phyloP scores from a whole-genome alignment of 2,888 invertebrate species.

The Nasonia oneida region DNA sequence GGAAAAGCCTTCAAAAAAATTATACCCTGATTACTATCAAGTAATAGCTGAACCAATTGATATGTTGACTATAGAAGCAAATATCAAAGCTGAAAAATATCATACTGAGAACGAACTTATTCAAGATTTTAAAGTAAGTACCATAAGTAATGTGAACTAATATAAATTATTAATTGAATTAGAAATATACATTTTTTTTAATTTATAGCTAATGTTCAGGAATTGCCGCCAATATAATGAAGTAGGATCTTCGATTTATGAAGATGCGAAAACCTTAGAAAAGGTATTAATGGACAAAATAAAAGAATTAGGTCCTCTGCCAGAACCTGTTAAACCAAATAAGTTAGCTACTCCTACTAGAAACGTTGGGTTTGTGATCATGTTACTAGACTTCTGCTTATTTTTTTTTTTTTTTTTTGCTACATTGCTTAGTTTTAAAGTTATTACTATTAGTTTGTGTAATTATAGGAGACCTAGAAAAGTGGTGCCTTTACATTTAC shows the following conservation, averaged over 20 bases:
- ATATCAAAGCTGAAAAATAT: conserved; percentile 89
- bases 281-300: conserved; percentile 91
- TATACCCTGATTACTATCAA: conserved; percentile 97
- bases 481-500: conserved; percentile 80
- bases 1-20: conserved; percentile 96
- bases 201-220: conserved; percentile 95
- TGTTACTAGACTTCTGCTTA: conserved; percentile 36
- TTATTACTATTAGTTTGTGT: conserved; percentile 57
- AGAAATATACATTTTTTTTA: conserved; percentile 1
- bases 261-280: conserved; percentile 95
- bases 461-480: conserved; percentile 75
- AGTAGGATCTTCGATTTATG: conserved; percentile 96
- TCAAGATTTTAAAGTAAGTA: conserved; percentile 82
- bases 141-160: background rate
- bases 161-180: background rate
- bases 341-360: conserved; percentile 76
- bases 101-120: conserved; percentile 82
- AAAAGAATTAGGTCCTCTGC: conserved; percentile 85
- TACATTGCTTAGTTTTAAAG: conserved; percentile 46
- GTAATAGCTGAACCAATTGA: conserved; percentile 97
- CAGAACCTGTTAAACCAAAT: conserved; percentile 73
- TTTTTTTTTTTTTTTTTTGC: conserved; percentile 46
- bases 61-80: conserved; percentile 94
- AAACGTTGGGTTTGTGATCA: conserved; percentile 78
- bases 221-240: conserved; percentile 99